phyloP scores from a whole-genome alignment of 2,888 invertebrate genomes.

The Gastrophysa polygoni region DNA sequence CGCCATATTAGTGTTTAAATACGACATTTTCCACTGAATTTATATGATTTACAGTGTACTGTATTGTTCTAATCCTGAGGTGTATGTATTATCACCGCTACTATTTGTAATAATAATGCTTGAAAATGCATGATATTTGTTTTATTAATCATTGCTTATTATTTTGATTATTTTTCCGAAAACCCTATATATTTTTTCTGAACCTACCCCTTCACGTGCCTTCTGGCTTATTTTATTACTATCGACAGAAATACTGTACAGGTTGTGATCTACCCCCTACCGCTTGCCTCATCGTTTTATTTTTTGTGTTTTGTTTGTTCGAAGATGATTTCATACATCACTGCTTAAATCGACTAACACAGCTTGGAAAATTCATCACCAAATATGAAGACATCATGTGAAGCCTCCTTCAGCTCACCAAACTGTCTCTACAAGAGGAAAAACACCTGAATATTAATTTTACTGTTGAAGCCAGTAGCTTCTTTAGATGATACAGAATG shows the following conservation, averaged over 20 bases:
- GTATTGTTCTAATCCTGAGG: conserved; percentile 63
- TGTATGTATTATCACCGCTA: conserved; percentile 68
- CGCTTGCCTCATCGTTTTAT: conserved; percentile 45
- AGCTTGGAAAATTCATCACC: conserved; percentile 36
- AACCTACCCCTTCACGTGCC: conserved; percentile 30
- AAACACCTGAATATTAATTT: too few species aligned
- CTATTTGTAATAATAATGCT: conserved; percentile 87
- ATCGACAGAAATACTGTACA: conserved; percentile 38
- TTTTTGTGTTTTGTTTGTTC: conserved; percentile 45
- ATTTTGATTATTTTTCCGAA: conserved; percentile 44
- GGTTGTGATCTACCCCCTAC: conserved; percentile 39
- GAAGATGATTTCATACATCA: conserved; percentile 28
- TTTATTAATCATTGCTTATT: conserved; percentile 66
- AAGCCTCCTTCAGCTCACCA: not conserved
- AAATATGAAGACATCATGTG: conserved; percentile 25
- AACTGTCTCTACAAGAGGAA: too few species aligned
- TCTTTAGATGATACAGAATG: too few species aligned
- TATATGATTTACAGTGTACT: conserved; percentile 59
- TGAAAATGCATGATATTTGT: conserved; percentile 87
- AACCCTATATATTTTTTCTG: conserved; percentile 30
- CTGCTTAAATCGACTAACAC: conserved; percentile 34
- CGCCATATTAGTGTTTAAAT: conserved; percentile 39
- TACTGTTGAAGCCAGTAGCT: too few species aligned
- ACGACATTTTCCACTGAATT: conserved; percentile 48
- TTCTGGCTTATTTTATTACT: conserved; percentile 35